Base-by-base conservation (phyloP, 2,888 invertebrate species). In the Notodonta dromedarius region DNA sequence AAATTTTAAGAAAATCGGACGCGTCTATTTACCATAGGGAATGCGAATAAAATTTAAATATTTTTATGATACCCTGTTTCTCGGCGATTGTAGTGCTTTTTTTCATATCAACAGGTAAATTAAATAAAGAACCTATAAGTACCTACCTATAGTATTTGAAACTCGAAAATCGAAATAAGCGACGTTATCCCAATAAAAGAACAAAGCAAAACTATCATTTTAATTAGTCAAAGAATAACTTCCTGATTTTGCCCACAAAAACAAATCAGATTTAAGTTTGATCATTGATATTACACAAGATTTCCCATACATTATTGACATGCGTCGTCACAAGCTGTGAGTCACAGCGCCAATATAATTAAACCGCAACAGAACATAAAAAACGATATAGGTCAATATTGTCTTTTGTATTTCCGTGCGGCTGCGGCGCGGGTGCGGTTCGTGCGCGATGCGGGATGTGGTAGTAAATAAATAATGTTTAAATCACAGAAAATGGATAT, bases 1-100 rank as follows among this genome's bases (percentile, higher is more conserved):
- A 84, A 82, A 84, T 80, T 83, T 82, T 74, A 84, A 85, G 82
- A 83, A 83, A 84, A 79, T 76, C 69, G 69, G 56, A 62, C 60
- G 61, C 58, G 62, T 60, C 65, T 71, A 70, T 74, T 70, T 69
- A 24, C 66, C 62, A 56, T 60, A 64, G 60, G 46, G 24, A 63
- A 60, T 67, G 57, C 54, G 56, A 69, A 58, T 67, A 58, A 69
- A 67, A 59, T 42, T 51, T 60, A 64, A 60, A 69, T 74, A 68
- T 74, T 71, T 67, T 61, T 46, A 40, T 61, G 59, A 60, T 24
- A 56, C 24, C 24, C 40, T 24, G 5, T 40, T 55, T n/a, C 14
- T 11, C 16, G 40, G 55, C 12, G 13, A 40, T 14, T 16, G 50
- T 46, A n/a, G 46, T 50, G 50, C 1, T 50, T 50, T 50, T 16